Percentiles rank a stretch among this genome's conserved stretches.
phyloP scores from a whole-genome alignment of 1,140 invertebrate genomes.

The Drosophila kepulauana region DNA sequence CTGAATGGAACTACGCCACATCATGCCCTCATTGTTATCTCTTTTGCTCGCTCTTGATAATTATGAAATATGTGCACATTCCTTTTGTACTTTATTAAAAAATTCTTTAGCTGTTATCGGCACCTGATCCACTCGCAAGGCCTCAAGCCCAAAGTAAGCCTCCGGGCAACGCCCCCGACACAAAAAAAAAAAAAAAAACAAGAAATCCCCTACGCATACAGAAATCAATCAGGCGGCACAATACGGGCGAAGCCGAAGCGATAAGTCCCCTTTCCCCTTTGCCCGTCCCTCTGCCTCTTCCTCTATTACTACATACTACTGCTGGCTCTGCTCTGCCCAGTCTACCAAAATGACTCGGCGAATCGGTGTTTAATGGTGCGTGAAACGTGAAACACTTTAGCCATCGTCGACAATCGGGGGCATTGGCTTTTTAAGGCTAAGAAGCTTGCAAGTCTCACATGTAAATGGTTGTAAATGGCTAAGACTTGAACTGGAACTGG shows the following conservation, averaged over 20 bases:
- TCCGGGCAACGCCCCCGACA: neutral
- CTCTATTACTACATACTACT: no score
- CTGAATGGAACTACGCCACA: neutral
- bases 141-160: constrained; percentile 1
- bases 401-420: constrained; percentile 14
- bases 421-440: constrained; percentile 57
- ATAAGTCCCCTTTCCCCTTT: constrained; percentile 56
- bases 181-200: no score
- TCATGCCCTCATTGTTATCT: constrained; percentile 2
- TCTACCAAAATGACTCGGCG: constrained; percentile 72
- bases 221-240: constrained; percentile 82
- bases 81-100: constrained; percentile 75
- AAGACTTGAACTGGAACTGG: constrained; percentile 37
- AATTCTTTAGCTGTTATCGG: constrained; percentile 65
- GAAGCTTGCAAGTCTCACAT: constrained; percentile 58
- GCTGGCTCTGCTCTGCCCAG: constrained; percentile 1
- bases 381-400: constrained; percentile 83
- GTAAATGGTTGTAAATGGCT: constrained; percentile 55
- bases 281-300: neutral
- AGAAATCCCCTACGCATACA: constrained; percentile 61
- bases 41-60: neutral
- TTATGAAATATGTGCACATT: constrained; percentile 58
- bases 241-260: constrained; percentile 46
- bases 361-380: constrained; percentile 79
- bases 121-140: constrained; percentile 36